Conservation (phyloP, 2,888 invertebrate genomes). For the Apotomis capreana region DNA sequence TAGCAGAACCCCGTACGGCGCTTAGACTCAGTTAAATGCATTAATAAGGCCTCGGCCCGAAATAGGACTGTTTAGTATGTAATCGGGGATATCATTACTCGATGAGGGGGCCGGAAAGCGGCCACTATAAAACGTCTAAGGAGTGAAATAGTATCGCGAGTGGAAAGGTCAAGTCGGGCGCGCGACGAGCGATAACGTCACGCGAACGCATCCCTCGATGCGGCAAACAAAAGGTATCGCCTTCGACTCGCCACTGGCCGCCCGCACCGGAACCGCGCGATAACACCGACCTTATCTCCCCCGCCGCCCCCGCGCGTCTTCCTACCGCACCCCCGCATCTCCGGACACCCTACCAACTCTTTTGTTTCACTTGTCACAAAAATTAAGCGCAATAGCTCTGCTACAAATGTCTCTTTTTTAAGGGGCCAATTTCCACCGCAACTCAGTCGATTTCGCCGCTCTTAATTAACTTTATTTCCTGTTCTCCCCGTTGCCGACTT, state of each 20-base stretch:
- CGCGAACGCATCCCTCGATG: slow-evolving; percentile 80
- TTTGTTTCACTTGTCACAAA: slow-evolving; percentile 84
- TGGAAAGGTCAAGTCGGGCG: slow-evolving; percentile 74
- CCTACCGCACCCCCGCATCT: slow-evolving; percentile 55
- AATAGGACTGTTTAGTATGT: slow-evolving; percentile 48
- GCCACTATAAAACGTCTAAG: slow-evolving; percentile 69
- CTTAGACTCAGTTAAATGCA: slow-evolving; percentile 45
- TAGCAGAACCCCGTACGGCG: slow-evolving; percentile 51
- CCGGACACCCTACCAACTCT: slow-evolving; percentile 75
- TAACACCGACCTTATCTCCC: slow-evolving; percentile 79
- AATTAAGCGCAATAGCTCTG: slow-evolving; percentile 82
- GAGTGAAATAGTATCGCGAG: slow-evolving; percentile 76
- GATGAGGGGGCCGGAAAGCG: slow-evolving; percentile 57
- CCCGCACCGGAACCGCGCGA: slow-evolving; percentile 72
- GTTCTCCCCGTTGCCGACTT: slow-evolving; percentile 79
- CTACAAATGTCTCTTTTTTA: slow-evolving; percentile 83
- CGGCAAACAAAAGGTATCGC: slow-evolving; percentile 80
- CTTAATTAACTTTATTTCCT: slow-evolving; percentile 84
- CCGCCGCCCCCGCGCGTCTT: slow-evolving; percentile 52
- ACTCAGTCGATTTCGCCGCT: slow-evolving; percentile 83
- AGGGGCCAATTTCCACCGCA: slow-evolving; percentile 83
- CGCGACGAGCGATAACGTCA: slow-evolving; percentile 75
- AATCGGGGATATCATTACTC: slow-evolving; percentile 62
- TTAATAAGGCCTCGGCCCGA: slow-evolving; percentile 49
- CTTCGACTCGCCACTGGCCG: slow-evolving; percentile 79